phyloP scores from a whole-genome alignment of 92 coral and sea anemone species.

The Palythoa caribaeorum region DNA sequence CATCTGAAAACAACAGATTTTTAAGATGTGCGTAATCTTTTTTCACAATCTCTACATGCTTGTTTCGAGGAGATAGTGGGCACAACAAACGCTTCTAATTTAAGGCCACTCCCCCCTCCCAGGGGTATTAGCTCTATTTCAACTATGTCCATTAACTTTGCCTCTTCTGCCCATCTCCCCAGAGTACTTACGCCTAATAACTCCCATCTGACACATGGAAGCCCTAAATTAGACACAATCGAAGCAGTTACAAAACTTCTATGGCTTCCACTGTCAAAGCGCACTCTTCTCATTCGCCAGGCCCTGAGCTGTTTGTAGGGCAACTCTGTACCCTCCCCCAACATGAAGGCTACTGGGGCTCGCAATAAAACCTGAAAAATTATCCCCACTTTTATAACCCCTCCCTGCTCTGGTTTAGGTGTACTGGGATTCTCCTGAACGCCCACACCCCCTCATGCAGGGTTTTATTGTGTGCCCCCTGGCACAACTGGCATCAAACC shows the following conservation, averaged over 20 bases:
- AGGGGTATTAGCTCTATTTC: constrained; percentile 30
- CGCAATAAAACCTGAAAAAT: constrained; percentile 6
- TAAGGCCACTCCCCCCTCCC: constrained; percentile 32
- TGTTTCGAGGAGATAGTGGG: constrained; percentile 40
- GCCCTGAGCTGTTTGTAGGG: constrained; percentile 64
- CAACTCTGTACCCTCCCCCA: constrained; percentile 46
- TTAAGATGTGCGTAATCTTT: constrained; percentile 28
- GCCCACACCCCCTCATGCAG: constrained; percentile 19
- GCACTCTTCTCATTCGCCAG: constrained; percentile 47
- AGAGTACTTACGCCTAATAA: constrained; percentile 32
- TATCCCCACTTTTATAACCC: constrained; percentile 29
- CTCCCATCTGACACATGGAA: constrained; percentile 12
- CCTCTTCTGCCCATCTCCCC: not conserved
- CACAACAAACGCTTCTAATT: constrained; percentile 51
- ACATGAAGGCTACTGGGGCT: constrained; percentile 41
- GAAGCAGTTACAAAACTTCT: constrained; percentile 41
- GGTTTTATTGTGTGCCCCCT: constrained; percentile 7
- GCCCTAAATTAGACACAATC: constrained; percentile 24
- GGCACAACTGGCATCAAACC: constrained; percentile 22
- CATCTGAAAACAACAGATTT: constrained; percentile 45
- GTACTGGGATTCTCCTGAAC: constrained; percentile 14
- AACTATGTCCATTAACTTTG: constrained; percentile 28
- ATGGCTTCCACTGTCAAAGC: constrained; percentile 58
- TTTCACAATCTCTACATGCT: constrained; percentile 44
- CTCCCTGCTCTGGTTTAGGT: constrained; percentile 28